Base-by-base conservation (phyloP, 2,113 vertebrate species). In the Dendrocopos noguchii region DNA sequence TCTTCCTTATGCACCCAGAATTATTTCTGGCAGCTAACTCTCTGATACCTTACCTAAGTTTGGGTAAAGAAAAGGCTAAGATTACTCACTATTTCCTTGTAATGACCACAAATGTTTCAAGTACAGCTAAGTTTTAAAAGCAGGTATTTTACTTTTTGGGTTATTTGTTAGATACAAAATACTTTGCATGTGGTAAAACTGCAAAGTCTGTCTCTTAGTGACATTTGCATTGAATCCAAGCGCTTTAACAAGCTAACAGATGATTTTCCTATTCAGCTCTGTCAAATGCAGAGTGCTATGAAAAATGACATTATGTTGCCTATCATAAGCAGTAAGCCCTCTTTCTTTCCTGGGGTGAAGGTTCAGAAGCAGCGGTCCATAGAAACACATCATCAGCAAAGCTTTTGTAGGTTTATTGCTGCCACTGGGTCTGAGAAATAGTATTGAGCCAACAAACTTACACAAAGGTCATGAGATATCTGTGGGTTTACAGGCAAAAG, bases 401-500 rank as follows among this genome's bases (percentile, higher is more conserved):
- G 50, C 56, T 80, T 89, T 85, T 55, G 19, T 21, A 64, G 33
- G 60, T 80, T 74, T 65, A 89, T 65, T 77, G 71, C 53, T 91
- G 81, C 73, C 73, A 53, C 47, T 44, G 15, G 34, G 16, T 76
- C 53, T 53, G 86, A 89, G 85, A 76, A 95, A 86, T 7, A 86
- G 64, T 24, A 86, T 55, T 66, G 60, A 74, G 68, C 28, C 87
- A 83, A 59, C 33, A 63, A 93, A 80, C 85, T 91, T 86, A 68
- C 50, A 76, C 57, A 64, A 10, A 63, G 88, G 81, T 88, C 85
- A 92, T 94, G 90, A 92, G 90, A 94, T 84, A 90, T 85, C 76
- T 88, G 75, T 79, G 87, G 76, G 52, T 66, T 90, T 71, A n/a
- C 29, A 75, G 57, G 67, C 52, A 57, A 79, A 84, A 88, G 59